A percentile compares a stretch with the other conserved stretches of the same genome.
phyloP scores from a whole-genome alignment of 2,888 invertebrate genomes.

The Malthinus flaveolus region DNA sequence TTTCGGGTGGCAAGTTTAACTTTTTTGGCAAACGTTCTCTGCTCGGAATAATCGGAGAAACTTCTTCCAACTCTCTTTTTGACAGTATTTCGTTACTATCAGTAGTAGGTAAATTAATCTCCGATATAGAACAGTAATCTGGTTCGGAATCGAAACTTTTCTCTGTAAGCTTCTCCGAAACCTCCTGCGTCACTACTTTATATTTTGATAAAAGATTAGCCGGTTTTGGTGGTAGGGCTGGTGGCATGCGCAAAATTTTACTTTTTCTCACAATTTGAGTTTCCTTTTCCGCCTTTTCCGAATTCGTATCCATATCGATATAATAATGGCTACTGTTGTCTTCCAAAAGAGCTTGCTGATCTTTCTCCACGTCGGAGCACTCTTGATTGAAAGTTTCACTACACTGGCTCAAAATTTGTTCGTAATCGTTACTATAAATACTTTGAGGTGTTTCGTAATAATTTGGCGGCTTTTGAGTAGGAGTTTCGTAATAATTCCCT shows the following conservation, averaged over 20 bases:
- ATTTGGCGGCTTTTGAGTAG: constrained; percentile 54
- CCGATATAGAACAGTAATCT: constrained; percentile 78
- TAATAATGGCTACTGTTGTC: constrained; percentile 62
- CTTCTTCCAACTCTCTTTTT: constrained; percentile 39
- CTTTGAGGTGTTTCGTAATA: constrained; percentile 71
- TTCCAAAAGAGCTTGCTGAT: constrained; percentile 58
- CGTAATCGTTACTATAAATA: constrained; percentile 75
- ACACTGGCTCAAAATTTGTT: constrained; percentile 64
- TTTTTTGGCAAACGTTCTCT: constrained; percentile 4
- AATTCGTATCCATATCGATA: constrained; percentile 64
- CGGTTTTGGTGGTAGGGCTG: constrained; percentile 79
- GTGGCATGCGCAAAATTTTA: constrained; percentile 68
- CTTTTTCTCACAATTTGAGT: constrained; percentile 45
- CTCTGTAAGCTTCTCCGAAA: constrained; percentile 37
- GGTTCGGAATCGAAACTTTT: constrained; percentile 59
- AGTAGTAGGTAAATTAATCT: constrained; percentile 61
- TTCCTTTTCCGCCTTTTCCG: constrained; percentile 36
- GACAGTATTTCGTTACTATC: constrained; percentile 15
- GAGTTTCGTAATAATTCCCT: constrained; percentile 53
- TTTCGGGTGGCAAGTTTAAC: not conserved
- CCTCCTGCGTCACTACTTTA: constrained; percentile 56
- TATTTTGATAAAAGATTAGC: constrained; percentile 71
- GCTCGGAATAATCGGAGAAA: constrained; percentile 50
- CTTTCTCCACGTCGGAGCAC: constrained; percentile 34
- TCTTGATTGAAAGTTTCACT: constrained; percentile 45